Evolutionary conservation across 2,888 invertebrate species (phyloP).

Genomic region (Dicyrtomina minuta): DNA sequence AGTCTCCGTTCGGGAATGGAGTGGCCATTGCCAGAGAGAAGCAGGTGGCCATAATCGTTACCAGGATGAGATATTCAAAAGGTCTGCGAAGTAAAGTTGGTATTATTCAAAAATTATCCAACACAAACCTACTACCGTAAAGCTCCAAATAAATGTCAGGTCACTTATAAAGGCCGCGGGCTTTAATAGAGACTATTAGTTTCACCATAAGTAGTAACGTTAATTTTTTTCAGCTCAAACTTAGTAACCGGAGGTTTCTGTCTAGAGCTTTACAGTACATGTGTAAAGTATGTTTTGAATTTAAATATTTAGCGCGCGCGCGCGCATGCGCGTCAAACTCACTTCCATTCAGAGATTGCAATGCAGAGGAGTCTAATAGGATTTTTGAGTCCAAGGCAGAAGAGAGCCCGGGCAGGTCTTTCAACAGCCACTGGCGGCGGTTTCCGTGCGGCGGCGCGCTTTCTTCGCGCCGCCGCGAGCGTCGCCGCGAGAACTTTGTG

Average conservation of each 20-base stretch:
- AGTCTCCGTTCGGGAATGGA: constrained; percentile 63
- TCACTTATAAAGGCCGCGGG: too few species aligned
- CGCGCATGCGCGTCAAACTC: constrained; percentile 9
- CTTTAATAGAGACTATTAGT: too few species aligned
- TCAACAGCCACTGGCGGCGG: constrained; percentile 37
- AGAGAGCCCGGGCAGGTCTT: constrained; percentile 47
- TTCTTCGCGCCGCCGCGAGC: background rate
- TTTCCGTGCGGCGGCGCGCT: constrained; percentile 1
- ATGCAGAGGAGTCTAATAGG: constrained; percentile 49
- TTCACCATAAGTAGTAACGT: too few species aligned
- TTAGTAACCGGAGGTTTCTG: too few species aligned
- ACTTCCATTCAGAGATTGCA: constrained; percentile 52
- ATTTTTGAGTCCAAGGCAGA: constrained; percentile 47
- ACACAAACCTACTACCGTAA: constrained; percentile 13
- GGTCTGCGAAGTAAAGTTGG: constrained; percentile 58
- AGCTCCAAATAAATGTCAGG: too few species aligned
- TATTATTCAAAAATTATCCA: background rate
- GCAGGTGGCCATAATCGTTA: constrained; percentile 66
- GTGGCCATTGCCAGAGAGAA: constrained; percentile 64
- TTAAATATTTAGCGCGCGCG: background rate
- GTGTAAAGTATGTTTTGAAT: too few species aligned
- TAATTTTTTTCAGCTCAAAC: too few species aligned
- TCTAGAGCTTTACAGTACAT: too few species aligned
- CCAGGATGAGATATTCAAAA: constrained; percentile 64
- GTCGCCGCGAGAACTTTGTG: constrained; percentile 11